Evolutionary conservation across 1,140 invertebrate species (phyloP).

Genomic region (Holcopasites calliopsidis): DNA sequence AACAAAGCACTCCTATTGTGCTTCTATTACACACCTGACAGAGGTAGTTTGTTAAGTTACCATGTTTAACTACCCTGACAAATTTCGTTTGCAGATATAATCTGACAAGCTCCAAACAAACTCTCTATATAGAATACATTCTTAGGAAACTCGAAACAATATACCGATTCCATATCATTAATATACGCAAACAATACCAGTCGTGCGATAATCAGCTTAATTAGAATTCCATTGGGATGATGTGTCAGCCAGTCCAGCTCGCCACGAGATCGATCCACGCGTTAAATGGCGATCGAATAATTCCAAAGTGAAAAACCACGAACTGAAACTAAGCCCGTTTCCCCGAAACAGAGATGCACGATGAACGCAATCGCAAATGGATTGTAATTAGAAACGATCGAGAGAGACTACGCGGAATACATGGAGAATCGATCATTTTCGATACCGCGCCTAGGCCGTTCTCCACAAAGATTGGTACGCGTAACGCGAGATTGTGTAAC

Average conservation of each 20-base stretch:
- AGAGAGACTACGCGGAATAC: neutral
- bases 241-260: neutral
- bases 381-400: neutral
- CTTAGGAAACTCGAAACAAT: too few relatives aligned
- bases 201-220: neutral
- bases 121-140: too few relatives aligned
- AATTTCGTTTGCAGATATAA: too few relatives aligned
- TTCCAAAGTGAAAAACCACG: neutral
- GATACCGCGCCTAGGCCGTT: neutral
- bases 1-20: too few relatives aligned
- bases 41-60: too few relatives aligned
- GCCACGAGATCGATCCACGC: neutral
- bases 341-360: neutral
- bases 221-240: slow-evolving; percentile 17
- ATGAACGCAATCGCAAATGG: neutral
- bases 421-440: slow-evolving; percentile 8
- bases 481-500: slow-evolving; percentile 48
- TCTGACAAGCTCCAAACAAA: too few relatives aligned
- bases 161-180: neutral
- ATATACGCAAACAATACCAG: neutral
- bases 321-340: neutral
- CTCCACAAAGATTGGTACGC: slow-evolving; percentile 27
- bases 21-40: too few relatives aligned
- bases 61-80: too few relatives aligned
- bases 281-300: neutral